These are phyloP conservation scores for Enteromius viviparus DNA, from an alignment of 2,797 vertebrate species.

Conservation along the genomic window DNA sequence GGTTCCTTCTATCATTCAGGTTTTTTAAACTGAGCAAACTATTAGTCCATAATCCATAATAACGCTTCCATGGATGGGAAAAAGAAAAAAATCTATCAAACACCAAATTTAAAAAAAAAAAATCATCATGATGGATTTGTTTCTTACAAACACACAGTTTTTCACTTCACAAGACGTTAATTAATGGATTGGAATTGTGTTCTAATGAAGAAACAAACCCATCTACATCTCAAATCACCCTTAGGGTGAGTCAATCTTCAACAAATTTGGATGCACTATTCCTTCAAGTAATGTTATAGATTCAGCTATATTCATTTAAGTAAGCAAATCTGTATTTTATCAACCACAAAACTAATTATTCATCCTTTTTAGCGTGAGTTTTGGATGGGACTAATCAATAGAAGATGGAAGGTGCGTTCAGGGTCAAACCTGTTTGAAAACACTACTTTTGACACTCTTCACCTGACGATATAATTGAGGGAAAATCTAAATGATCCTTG, in stretches of 20 bases:
- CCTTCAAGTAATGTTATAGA: background rate
- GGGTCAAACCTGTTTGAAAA: constrained; percentile 1
- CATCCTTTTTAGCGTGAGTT: background rate
- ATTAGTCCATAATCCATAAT: background rate
- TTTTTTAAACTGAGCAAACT: background rate
- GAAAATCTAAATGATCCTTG: constrained; percentile 46
- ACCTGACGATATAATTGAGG: constrained; percentile 9
- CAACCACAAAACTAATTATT: background rate
- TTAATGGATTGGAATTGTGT: background rate
- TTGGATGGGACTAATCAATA: background rate
- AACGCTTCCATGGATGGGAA: background rate
- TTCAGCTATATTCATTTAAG: background rate
- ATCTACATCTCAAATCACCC: background rate
- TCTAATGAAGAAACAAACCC: background rate
- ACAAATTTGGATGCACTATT: background rate
- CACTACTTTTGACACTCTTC: background rate
- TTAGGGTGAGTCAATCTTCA: background rate
- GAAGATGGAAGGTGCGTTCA: no score
- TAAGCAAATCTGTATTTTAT: background rate
- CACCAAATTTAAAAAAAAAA: background rate
- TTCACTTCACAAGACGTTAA: background rate
- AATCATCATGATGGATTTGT: background rate
- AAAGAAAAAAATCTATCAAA: background rate
- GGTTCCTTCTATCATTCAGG: background rate
- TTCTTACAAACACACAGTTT: background rate